Percentiles rank a stretch among this genome's conserved stretches.
Evolutionary conservation across 1,140 invertebrate species (phyloP).

Genomic region (Hycleus phaleratus): DNA sequence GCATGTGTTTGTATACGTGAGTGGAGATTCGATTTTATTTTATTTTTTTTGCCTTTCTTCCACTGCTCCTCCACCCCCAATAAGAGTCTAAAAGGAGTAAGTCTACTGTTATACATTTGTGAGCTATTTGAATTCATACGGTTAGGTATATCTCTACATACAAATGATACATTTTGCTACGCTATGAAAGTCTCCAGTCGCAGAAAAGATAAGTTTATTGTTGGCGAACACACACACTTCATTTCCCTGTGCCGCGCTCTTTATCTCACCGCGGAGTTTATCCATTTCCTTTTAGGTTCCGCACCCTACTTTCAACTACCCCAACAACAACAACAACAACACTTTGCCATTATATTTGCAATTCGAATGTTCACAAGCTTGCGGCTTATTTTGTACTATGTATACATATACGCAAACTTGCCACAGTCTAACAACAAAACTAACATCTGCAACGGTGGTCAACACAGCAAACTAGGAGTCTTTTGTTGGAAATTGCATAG

Average conservation of each 20-base stretch:
- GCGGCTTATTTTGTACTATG: slow-evolving; percentile 5
- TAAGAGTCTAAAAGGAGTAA: not conserved
- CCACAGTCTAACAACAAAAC: too few species aligned
- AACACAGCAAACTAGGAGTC: too few species aligned
- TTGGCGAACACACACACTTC: slow-evolving; percentile 35
- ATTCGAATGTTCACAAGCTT: slow-evolving; percentile 27
- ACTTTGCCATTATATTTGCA: slow-evolving; percentile 32
- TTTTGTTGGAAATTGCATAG: too few species aligned
- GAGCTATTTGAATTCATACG: slow-evolving; percentile 26
- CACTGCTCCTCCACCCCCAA: not conserved
- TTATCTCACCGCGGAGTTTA: slow-evolving; percentile 35
- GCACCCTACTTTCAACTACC: slow-evolving; percentile 16
- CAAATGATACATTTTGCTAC: slow-evolving; percentile 34
- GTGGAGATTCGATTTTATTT: not conserved
- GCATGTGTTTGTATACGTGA: not conserved
- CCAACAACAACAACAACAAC: slow-evolving; percentile 12
- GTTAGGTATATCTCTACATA: slow-evolving; percentile 26
- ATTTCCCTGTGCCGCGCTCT: slow-evolving; percentile 32
- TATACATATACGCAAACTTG: not conserved
- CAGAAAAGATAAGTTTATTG: slow-evolving; percentile 36
- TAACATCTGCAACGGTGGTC: too few species aligned
- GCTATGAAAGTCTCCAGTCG: slow-evolving; percentile 30
- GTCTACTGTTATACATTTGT: slow-evolving; percentile 21
- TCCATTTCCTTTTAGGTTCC: slow-evolving; percentile 33
- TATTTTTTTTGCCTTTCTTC: not conserved